Base-by-base conservation (phyloP, 2,888 invertebrate genomes). In the Homarus gammarus region DNA sequence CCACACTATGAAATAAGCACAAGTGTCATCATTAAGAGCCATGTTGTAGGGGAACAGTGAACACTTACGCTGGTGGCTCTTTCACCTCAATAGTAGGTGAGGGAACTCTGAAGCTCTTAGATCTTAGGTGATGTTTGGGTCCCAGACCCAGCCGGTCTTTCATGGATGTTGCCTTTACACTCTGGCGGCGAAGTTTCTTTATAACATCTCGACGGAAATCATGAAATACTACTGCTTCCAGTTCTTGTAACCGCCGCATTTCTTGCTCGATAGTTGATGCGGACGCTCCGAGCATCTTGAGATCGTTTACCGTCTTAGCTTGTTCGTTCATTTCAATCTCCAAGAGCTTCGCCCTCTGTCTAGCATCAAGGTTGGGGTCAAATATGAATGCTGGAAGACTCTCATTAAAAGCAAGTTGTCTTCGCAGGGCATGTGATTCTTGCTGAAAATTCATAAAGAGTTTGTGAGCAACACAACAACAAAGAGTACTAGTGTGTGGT, bases 261-360 rank as follows among this genome's bases (percentile, higher is more conserved):
- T 99, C 99, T 93, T 97, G 96, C 93, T 99, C 98, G 87, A 99
- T 97, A 2, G 98, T 98, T 73, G 96, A 96, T 93, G 97, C 97
- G 36, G 97, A 97, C 49, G 98, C 98, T 0, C 98, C 98, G 72
- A 97, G 94, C 6, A 97, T 96, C 92, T 97, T 95, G 92, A 99
- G 94, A 94, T 99, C 99, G 93, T 97, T 98, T 91, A 99, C 98
- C 86, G 98, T 97, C 94, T 98, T 98, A 18, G 98, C 97, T 94
- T 99, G 98, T 94, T 99, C 99, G 93, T 98, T 98, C 98, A 99
- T 98, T 94, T 98, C 98, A 93, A 97, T 97, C 94, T 99, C 99
- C 93, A 99, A 97, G 91, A 98, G 95, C 93, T 97, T 97, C n/a
- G 98, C 97, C 27, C 98, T 95, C 93, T 94, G 94, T 92, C 94